Base-by-base conservation (phyloP, 53 echinoderm and acorn worm genomes). In the Echinarachnius parma region DNA sequence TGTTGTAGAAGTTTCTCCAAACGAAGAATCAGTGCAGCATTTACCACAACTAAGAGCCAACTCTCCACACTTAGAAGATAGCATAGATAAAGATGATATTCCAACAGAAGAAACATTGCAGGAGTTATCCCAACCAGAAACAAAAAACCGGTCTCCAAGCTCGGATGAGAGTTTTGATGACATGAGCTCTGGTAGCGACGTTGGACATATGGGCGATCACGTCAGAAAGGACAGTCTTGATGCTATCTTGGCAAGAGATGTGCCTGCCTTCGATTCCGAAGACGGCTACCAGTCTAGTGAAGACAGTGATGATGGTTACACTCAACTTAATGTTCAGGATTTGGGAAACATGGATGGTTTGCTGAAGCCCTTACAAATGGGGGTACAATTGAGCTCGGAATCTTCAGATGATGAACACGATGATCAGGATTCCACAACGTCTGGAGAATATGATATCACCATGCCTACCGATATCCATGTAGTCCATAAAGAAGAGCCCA, bases 361-460 rank as follows among this genome's bases (percentile, higher is more conserved):
- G n/a, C n/a, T n/a, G n/a, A n/a, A n/a, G n/a, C n/a, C n/a, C n/a
- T 62, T 62, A 10, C 0, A 16, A 14, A 62, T 37, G 25, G 36
- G 39, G 21, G 39, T 39, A 37, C 2, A 26, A 11, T 37, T 62
- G 18, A 65, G 46, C 47, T 30, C 65, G 28, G 45, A 14, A 10
- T 37, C 68, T 50, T 68, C 68, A 21, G 49, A 50, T 21, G 42
- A 37, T 21, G 74, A 71, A 7, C 54, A 50, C 21, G 22, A 31
- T 30, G 74, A 72, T 44, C 55, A 72, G 37, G 74, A 72, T 7
- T 72, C 74, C 24, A 56, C 74, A 20, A 72, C 74, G 7, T 72
- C 74, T 10, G 74, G 74, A 4, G 74, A 72, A 72, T 72, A 72
- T 42, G 74, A 72, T 19, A 72, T 30, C 13, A 2, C 37, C 8